These are phyloP conservation scores for Hexactinellida sp. DNA, from an alignment of 37 sponge, comb jelly and placozoan genomes.

Conservation along the genomic window DNA sequence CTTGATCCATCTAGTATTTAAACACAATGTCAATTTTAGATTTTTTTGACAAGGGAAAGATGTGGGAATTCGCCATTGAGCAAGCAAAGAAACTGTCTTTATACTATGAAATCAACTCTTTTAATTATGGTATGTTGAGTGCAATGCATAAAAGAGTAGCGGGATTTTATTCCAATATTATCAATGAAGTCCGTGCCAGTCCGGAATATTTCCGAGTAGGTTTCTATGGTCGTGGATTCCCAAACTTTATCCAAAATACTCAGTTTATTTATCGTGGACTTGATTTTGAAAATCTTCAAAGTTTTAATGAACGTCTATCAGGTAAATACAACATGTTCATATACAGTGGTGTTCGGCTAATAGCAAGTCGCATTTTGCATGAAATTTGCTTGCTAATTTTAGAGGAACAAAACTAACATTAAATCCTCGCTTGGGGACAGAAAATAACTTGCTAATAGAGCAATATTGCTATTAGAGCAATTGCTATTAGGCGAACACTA, in stretches of 20 bases:
- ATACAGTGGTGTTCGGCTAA: too few relatives aligned
- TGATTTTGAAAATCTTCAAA: not conserved
- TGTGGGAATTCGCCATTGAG: not conserved
- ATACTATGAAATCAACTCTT: not conserved
- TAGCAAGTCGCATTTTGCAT: too few relatives aligned
- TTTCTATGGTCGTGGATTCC: not conserved
- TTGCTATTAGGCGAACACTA: too few relatives aligned
- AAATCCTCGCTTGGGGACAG: too few relatives aligned
- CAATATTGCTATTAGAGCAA: too few relatives aligned
- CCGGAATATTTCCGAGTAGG: not conserved
- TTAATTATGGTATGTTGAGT: not conserved
- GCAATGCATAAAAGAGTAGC: not conserved
- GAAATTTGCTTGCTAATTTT: too few relatives aligned
- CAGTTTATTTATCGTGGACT: not conserved
- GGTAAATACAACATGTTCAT: too few relatives aligned
- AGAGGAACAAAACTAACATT: too few relatives aligned
- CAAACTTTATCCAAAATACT: not conserved
- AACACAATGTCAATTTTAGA: not conserved
- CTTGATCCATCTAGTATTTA: too few relatives aligned
- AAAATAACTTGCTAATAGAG: too few relatives aligned
- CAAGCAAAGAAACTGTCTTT: not conserved
- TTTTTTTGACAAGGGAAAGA: not conserved
- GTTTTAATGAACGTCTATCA: not conserved
- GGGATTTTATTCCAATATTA: not conserved
- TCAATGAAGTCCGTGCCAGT: not conserved